phyloP scores from a whole-genome alignment of 2,888 invertebrate species.

The Dichetophora obliterata region DNA sequence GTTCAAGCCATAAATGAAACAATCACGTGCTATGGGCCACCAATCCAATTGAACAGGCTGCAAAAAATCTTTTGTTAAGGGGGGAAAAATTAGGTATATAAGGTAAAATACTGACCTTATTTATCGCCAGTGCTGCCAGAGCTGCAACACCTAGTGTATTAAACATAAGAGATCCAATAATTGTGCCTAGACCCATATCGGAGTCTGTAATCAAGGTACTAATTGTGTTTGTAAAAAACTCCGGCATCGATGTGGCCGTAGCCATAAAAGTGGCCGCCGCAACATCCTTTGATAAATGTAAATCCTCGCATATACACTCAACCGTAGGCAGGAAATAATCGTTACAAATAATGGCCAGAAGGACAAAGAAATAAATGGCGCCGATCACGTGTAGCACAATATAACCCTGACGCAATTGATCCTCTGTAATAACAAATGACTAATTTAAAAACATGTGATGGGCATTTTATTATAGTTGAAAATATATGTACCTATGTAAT shows the following conservation, averaged over 20 bases:
- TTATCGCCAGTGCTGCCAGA: constrained; percentile 82
- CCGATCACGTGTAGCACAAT: constrained; percentile 81
- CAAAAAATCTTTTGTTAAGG: constrained; percentile 47
- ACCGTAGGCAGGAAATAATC: constrained; percentile 92
- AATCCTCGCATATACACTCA: constrained; percentile 86
- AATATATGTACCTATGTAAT: too few relatives aligned
- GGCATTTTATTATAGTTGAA: too few relatives aligned
- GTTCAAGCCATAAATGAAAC: constrained; percentile 81
- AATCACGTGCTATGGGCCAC: constrained; percentile 87
- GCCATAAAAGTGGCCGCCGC: constrained; percentile 98
- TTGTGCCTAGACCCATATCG: constrained; percentile 89
- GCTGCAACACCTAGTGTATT: constrained; percentile 89
- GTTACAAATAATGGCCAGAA: constrained; percentile 91
- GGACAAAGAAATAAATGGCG: constrained; percentile 86
- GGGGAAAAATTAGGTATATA: too few relatives aligned
- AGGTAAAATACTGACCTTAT: constrained; percentile 73
- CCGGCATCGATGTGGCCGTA: constrained; percentile 93
- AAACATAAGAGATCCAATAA: constrained; percentile 89
- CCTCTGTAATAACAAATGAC: constrained; percentile 60
- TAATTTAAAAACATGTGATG: neutral
- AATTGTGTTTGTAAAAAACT: constrained; percentile 92
- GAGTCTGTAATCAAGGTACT: constrained; percentile 87
- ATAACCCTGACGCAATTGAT: constrained; percentile 81
- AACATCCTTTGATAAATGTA: constrained; percentile 86
- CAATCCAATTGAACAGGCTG: constrained; percentile 83